Evolutionary conservation across 23 tunicate species (phyloP), one percentile per base, ranked within the genome.

Genomic region (Ascidia mentula): DNA sequence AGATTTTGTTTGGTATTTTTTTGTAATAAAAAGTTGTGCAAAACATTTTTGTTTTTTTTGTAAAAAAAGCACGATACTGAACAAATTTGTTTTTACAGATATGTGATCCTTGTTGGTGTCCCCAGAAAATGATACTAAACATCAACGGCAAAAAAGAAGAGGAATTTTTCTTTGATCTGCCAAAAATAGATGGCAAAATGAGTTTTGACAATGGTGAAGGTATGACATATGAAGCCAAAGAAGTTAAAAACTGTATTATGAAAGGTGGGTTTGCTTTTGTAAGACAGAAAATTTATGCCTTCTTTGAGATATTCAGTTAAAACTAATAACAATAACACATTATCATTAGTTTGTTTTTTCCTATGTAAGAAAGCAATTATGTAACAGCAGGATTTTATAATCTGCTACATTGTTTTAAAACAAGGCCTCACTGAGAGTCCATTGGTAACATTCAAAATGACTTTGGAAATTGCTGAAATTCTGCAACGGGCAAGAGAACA

Each of bases 201-300:
- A 91, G 87, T 40, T 91, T 82, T 40, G 31, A 72, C 5, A 85
- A 87, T 45, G 77, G 91, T 69, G 60, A 37, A 33, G 97, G 97
- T 4, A 59, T 91, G 36, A 72, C 36, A 35, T 91, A 91, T 69
- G 91, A 91, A 72, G 97, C 97, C 17, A 38, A 32, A 35, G 91
- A 91, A 87, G 97, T 91, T 28, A 60, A 91, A 60, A 73, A 76
- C 35, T 91, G 91, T 59, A 72, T 91, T 30, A 60, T 82, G 77
- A 61, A 82, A 40, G 85, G 84, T 77, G 36, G 35, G 28, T 35
- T 40, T 59, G n/a, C n/a, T n/a, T n/a, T n/a, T n/a, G n/a, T n/a
- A n/a, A n/a, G n/a, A n/a, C n/a, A n/a, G n/a, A n/a, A n/a, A n/a
- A n/a, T n/a, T n/a, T n/a, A n/a, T n/a, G n/a, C n/a, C n/a, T n/a